Conservation (phyloP, 2,113 vertebrate genomes). For the Anguilla japonica region DNA sequence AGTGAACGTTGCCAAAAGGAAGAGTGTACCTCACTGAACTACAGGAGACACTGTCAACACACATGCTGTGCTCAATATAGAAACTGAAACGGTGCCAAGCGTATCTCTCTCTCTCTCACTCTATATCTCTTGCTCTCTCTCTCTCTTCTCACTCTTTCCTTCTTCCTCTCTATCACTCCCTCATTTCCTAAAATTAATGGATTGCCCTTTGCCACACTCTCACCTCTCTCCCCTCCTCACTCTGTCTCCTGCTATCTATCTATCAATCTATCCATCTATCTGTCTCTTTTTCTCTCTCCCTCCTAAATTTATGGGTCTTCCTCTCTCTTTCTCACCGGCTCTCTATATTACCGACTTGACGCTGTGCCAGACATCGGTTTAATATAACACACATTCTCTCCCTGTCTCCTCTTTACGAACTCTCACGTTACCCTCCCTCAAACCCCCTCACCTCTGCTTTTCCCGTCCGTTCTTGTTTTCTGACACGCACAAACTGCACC, state of each 20-base stretch:
- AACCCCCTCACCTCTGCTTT: conserved; percentile 50
- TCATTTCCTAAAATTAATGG: conserved; percentile 21
- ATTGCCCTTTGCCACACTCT: conserved; percentile 39
- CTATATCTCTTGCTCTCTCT: conserved; percentile 50
- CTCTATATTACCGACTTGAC: conserved; percentile 57
- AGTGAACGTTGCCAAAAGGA: conserved; percentile 70
- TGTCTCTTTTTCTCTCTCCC: conserved; percentile 33
- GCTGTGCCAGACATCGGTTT: conserved; percentile 62
- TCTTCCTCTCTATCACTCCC: conserved; percentile 24
- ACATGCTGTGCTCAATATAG: conserved; percentile 74
- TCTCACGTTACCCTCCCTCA: conserved; percentile 66
- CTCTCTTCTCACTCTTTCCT: conserved; percentile 41
- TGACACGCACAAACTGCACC: neutral
- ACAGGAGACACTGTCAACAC: conserved; percentile 75
- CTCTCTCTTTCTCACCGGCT: conserved; percentile 30
- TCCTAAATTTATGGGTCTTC: neutral
- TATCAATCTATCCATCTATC: neutral
- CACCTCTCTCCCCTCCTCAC: conserved; percentile 32
- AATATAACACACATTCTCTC: conserved; percentile 66
- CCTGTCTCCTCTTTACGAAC: conserved; percentile 48
- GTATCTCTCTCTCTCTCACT: conserved; percentile 42
- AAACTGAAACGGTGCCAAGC: conserved; percentile 67
- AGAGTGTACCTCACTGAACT: conserved; percentile 75
- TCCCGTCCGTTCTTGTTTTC: conserved; percentile 49
- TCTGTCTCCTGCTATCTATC: conserved; percentile 4